These are phyloP conservation scores for Phaetusa simplex DNA, from an alignment of 2,113 vertebrate genomes.

Conservation along the genomic window DNA sequence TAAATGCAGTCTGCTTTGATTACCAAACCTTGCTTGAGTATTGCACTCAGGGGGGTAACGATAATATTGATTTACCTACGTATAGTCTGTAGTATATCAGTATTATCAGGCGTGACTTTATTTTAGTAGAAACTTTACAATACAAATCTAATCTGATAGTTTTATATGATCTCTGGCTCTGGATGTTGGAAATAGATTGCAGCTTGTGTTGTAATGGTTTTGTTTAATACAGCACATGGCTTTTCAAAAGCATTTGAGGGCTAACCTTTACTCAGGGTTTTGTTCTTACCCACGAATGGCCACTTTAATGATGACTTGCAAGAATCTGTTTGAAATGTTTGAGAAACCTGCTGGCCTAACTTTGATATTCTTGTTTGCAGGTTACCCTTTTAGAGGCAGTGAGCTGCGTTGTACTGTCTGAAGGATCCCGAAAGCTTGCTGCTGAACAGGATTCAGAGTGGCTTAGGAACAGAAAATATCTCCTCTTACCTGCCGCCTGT, in stretches of 20 bases:
- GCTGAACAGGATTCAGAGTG: not conserved
- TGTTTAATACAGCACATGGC: not conserved
- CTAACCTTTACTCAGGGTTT: constrained; percentile 25
- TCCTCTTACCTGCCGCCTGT: not conserved
- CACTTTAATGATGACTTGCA: constrained; percentile 6
- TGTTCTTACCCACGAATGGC: not conserved
- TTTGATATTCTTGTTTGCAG: constrained; percentile 23
- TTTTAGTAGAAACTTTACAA: not conserved
- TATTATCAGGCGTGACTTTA: constrained; percentile 5
- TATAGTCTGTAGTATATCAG: not conserved
- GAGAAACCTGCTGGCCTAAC: not conserved
- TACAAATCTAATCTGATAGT: constrained; percentile 38
- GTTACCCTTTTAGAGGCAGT: not conserved
- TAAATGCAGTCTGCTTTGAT: constrained; percentile 30
- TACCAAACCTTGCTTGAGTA: not conserved
- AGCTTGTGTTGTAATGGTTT: constrained; percentile 20
- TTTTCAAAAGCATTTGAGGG: constrained; percentile 21
- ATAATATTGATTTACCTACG: not conserved
- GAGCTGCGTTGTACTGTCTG: not conserved
- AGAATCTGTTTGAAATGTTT: constrained; percentile 15
- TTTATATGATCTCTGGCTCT: constrained; percentile 24
- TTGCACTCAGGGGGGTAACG: not conserved
- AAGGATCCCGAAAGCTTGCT: not conserved
- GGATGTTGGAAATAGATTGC: constrained; percentile 13
- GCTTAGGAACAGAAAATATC: not conserved